Evolutionary conservation across 1,140 invertebrate genomes (phyloP).

Genomic region (Drosophila burlai): DNA sequence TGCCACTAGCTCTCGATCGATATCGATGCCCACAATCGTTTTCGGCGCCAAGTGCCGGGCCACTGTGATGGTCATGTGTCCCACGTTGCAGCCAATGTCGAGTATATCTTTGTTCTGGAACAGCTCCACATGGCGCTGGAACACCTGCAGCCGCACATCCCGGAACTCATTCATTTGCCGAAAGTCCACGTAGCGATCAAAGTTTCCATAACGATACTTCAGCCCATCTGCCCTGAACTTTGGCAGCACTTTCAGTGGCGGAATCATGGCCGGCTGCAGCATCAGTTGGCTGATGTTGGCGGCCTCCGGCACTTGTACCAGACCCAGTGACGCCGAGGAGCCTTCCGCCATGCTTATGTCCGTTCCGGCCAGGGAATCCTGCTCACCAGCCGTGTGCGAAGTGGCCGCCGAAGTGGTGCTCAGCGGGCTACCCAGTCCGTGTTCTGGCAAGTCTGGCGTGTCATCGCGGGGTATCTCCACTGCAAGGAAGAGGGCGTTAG

Average conservation of each 20-base stretch:
- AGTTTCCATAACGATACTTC: constrained; percentile 97
- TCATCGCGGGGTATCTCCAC: constrained; percentile 76
- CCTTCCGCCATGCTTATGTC: constrained; percentile 21
- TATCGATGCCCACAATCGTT: constrained; percentile 97
- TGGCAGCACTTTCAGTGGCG: constrained; percentile 86
- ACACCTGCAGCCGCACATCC: constrained; percentile 93
- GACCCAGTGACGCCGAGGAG: background rate
- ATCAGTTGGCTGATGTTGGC: constrained; percentile 30
- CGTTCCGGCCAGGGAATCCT: constrained; percentile 49
- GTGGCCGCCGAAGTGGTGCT: constrained; percentile 77
- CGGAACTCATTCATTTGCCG: constrained; percentile 92
- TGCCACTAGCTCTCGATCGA: constrained; percentile 95
- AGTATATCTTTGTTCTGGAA: constrained; percentile 96
- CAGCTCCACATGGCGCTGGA: constrained; percentile 92
- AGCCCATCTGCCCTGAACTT: constrained; percentile 91
- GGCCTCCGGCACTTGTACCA: background rate
- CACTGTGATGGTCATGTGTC: constrained; percentile 95
- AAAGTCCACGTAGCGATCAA: constrained; percentile 98
- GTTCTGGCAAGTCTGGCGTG: constrained; percentile 74
- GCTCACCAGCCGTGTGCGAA: constrained; percentile 72
- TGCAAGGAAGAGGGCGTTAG: constrained; percentile 8
- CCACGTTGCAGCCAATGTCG: constrained; percentile 99
- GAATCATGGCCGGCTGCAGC: constrained; percentile 56
- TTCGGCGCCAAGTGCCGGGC: constrained; percentile 94
- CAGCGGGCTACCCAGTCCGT: constrained; percentile 67